Evolutionary conservation across 1,140 invertebrate genomes (phyloP).

Genomic region (Drosophila eugracilis): DNA sequence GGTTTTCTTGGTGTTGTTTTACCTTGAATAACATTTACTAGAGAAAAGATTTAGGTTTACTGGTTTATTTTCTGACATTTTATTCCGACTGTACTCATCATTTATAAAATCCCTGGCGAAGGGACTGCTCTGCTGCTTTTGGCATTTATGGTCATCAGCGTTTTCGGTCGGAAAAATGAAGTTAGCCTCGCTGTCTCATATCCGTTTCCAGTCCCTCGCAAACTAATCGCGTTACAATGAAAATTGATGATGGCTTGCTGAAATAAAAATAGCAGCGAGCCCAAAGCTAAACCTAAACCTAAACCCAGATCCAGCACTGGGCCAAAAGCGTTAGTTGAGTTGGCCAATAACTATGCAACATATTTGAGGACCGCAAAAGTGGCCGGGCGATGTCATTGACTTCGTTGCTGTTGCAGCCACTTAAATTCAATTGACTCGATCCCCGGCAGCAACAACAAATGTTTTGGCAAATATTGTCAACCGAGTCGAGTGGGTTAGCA

Average conservation of each 20-base stretch:
- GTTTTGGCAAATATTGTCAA: conserved; percentile 76
- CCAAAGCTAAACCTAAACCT: conserved; percentile 17
- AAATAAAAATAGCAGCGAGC: conserved; percentile 5
- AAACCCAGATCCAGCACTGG: conserved; percentile 3
- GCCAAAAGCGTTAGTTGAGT: conserved; percentile 6
- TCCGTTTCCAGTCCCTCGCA: conserved; percentile 52
- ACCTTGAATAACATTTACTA: no score
- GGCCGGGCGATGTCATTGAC: conserved; percentile 69
- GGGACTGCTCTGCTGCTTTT: conserved; percentile 27
- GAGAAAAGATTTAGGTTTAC: no score
- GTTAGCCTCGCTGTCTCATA: conserved; percentile 72
- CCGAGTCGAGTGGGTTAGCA: conserved; percentile 39
- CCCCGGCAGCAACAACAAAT: conserved; percentile 52
- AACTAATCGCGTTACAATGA: conserved; percentile 81
- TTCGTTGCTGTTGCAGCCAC: conserved; percentile 67
- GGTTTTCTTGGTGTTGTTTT: no score
- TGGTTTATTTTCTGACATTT: not conserved
- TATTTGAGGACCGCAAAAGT: conserved; percentile 69
- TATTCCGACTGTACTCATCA: conserved; percentile 64
- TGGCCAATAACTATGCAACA: conserved; percentile 61
- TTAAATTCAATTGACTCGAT: conserved; percentile 75
- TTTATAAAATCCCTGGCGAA: conserved; percentile 72
- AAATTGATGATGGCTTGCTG: conserved; percentile 74
- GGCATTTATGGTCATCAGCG: conserved; percentile 61
- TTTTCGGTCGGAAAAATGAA: conserved; percentile 65